Base-by-base conservation (phyloP, 2,888 invertebrate species). In the Drepanosiphum platanoidis region DNA sequence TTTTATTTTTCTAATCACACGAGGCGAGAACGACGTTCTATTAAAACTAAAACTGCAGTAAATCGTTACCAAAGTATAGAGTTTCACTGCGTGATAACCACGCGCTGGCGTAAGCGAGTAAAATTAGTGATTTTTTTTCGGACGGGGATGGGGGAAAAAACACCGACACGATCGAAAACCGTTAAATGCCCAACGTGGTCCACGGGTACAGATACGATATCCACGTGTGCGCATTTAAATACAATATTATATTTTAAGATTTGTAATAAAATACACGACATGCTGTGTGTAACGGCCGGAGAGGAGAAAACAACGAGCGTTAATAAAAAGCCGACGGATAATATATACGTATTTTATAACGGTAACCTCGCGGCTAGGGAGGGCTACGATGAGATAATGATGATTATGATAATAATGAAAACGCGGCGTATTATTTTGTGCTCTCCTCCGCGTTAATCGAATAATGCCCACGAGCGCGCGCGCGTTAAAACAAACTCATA, bases 161-260 rank as follows among this genome's bases (percentile, higher is more conserved):
- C 18, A 52, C 11, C 11, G 64, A 46, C n/a, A 66, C 42, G 9
- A 32, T 39, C 42, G 46, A 8, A 46, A 79, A 68, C 22, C 36
- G 70, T 80, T 36, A 39, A 66, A 84, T 75, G 75, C 75, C 46
- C 84, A 84, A 68, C 75, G 84, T 68, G 84, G 84, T 68, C 84
- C 77, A 77, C 77, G 75, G 39, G 30, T 22, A n/a, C 27, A n/a
- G 4, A 52, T 61, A 68, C 75, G 75, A 75, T 84, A 84, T 58
- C 84, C 84, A 75, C 84, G 84, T 84, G 75, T 84, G 84, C 39
- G 39, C 84, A 75, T 71, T 36, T 70, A 30, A n/a, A 22, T 22
- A 7, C 34, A 8, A n/a, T 22, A 34, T 30, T 61, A 61, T 1
- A 8, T n/a, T 61, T 61, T 61, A 27, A 61, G 27, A 61, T 27